Evolutionary conservation across 2,888 invertebrate species (phyloP), one percentile per base, ranked within the genome.

Genomic region (Amphimallon solstitiale): DNA sequence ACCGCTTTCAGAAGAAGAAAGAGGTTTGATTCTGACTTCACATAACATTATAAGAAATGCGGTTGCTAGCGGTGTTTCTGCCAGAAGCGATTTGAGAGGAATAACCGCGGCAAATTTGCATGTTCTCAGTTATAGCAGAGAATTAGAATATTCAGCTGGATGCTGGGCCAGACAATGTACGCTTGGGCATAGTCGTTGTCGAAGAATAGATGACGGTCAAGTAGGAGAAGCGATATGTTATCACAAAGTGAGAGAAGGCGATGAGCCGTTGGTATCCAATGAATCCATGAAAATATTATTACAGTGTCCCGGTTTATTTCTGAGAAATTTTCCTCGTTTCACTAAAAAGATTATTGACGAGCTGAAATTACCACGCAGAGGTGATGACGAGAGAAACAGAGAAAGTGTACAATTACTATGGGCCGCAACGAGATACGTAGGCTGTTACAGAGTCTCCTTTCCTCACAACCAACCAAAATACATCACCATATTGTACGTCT

Each of bases 141-240:
- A 62, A 9, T 38, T 62, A 10, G 49, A 34, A 4, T 62, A 49
- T 21, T 29, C 62, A 3, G 48, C 62, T 5, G 23, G 49, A 17
- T 62, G 62, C 5, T 62, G 62, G 62, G 62, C 62, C 1, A 49
- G 15, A 7, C 62, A 62, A n/a, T 62, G 62, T 35, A 62, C 12
- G 2, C 14, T 17, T 12, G 9, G 35, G 12, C 49, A 49, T 15
- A 62, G 62, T 17, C 10, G 62, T 12, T 62, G 62, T 21, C 21
- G 38, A 14, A 4, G 38, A 3, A 38, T 62, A 15, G 62, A 48
- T 3, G 38, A 38, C n/a, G 62, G 62, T 14, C 21, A 1, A 1
- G 23, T 62, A n/a, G 48, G 49, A 1, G 62, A 62, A 38, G 49
- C 62, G 10, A n/a, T 51, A 2, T 62, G 48, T 40, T 23, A n/a